Evolutionary conservation across 1,140 invertebrate genomes (phyloP), one percentile per base, ranked within the genome.

Genomic region (Drosophila elegans): DNA sequence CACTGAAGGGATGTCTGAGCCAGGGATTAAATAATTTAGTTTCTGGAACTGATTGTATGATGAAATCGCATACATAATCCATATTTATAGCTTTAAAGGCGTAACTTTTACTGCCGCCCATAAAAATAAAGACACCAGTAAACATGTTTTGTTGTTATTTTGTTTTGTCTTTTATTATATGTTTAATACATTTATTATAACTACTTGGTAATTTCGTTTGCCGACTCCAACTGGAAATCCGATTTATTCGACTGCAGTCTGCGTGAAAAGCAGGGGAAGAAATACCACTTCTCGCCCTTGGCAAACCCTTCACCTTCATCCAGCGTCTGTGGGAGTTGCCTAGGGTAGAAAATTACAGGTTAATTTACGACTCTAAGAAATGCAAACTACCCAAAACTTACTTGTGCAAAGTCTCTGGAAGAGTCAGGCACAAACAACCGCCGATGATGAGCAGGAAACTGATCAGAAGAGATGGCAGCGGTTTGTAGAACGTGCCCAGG

Each of bases 371-470:
- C 16, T 21, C 16, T 21, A 1, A 1, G 0, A 1, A 21, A 21
- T 21, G 1, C 16, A 0, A 21, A 16, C 16, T 21, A 0, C 3
- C 1, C 1, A 13, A n/a, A 11, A 80, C 84, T 78, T 34, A 91
- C 83, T 93, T 91, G 27, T 94, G 91, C 3, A 95, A 79, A 0
- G 95, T 95, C 88, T 95, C 95, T 3, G 95, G 94, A 25, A 95
- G 85, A n/a, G 94, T 90, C n/a, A 95, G 79, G 57, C 94, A 94
- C 5, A 94, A 82, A 0, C 92, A 74, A 5, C 94, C 94, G 2
- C 94, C 95, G 3, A 93, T 75, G 3, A 95, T 85, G 13, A 94
- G 89, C 9, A 95, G 81, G 0, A 92, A 45, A 27, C 94, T 94
- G 25, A 95, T 90, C 29, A 95, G 86, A n/a, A 94, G 61, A 27